These are phyloP conservation scores for Lanistes nyassanus DNA, from an alignment of 1,140 invertebrate species.

Conservation along the genomic window DNA sequence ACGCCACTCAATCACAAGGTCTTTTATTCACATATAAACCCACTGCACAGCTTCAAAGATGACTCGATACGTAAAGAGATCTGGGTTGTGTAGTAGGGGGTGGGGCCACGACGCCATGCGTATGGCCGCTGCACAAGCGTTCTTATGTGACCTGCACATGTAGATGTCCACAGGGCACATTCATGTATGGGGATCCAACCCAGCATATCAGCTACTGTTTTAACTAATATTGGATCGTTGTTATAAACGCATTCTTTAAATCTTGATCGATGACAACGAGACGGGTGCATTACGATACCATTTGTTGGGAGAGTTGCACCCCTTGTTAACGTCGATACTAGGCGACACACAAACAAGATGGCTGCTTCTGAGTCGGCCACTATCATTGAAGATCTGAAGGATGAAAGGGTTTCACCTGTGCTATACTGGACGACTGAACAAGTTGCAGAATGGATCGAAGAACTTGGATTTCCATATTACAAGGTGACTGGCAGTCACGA, in stretches of 20 bases:
- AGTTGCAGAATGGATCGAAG: slow-evolving; percentile 61
- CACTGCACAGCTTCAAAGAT: too few relatives aligned
- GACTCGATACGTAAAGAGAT: too few relatives aligned
- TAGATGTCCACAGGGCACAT: background rate
- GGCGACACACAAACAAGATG: slow-evolving; percentile 40
- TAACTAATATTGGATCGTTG: background rate
- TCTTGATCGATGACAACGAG: slow-evolving; percentile 6
- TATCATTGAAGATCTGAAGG: slow-evolving; percentile 53
- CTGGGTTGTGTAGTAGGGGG: too few relatives aligned
- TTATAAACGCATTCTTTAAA: background rate
- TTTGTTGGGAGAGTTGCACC: too few relatives aligned
- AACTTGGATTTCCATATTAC: slow-evolving; percentile 61
- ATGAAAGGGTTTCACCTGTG: slow-evolving; percentile 50
- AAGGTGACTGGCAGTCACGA: slow-evolving; percentile 32
- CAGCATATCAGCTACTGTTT: background rate
- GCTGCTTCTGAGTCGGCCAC: slow-evolving; percentile 26
- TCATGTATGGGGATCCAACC: background rate
- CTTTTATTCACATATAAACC: too few relatives aligned
- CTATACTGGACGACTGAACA: slow-evolving; percentile 56
- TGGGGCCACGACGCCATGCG: too few relatives aligned
- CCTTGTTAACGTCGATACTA: slow-evolving; percentile 1
- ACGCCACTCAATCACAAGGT: too few relatives aligned
- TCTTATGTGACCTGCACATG: too few relatives aligned
- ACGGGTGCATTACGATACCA: too few relatives aligned
- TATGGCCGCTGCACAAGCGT: too few relatives aligned